Conservation (phyloP, 2,113 vertebrate genomes). For the Smithornis capensis region DNA sequence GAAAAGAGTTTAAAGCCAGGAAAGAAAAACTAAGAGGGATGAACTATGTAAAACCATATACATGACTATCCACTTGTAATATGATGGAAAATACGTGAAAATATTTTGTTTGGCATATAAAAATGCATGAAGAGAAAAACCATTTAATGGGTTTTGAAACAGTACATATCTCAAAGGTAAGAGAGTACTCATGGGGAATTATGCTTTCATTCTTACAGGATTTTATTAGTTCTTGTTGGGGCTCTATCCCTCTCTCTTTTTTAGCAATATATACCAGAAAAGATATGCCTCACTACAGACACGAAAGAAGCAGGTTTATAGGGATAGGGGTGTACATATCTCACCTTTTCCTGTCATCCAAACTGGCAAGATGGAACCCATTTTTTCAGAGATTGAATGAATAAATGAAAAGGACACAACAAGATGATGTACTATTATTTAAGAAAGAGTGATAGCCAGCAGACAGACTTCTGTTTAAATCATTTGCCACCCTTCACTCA, state of each 20-base stretch:
- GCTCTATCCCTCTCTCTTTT: background rate
- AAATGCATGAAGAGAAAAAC: background rate
- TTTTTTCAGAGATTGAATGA: background rate
- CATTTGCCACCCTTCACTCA: background rate
- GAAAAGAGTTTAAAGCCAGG: constrained; percentile 37
- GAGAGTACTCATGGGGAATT: background rate
- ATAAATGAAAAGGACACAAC: fast-evolving
- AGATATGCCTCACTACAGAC: background rate
- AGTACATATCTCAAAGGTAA: background rate
- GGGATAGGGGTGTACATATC: fast-evolving
- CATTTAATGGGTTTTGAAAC: background rate
- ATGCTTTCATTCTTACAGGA: background rate
- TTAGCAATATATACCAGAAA: background rate
- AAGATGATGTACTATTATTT: background rate
- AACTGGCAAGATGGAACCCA: background rate
- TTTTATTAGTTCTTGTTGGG: background rate
- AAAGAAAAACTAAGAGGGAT: background rate
- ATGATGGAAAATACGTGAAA: background rate
- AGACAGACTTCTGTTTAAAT: background rate
- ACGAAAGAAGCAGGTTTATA: background rate
- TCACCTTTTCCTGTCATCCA: background rate
- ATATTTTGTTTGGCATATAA: background rate
- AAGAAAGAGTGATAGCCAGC: background rate
- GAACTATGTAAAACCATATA: background rate
- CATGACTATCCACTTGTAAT: background rate